Evolutionary conservation across 2,888 invertebrate species (phyloP), one percentile per base, ranked within the genome.

Genomic region (Caenorhabditis macrosperma): DNA sequence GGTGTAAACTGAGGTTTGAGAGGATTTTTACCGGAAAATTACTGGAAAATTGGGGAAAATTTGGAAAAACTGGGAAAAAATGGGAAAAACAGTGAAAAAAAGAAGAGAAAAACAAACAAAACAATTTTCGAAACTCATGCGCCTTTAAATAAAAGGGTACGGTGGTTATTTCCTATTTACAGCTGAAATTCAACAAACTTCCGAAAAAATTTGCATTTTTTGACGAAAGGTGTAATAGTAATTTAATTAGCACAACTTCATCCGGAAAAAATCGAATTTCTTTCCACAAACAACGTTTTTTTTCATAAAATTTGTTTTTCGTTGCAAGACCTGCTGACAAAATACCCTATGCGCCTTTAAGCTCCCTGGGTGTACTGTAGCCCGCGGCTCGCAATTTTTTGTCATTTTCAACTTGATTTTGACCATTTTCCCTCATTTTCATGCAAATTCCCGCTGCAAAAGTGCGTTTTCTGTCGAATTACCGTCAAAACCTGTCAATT

Each of bases 341-440:
- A 52, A 28, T n/a, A 15, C 1, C n/a, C 28, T 26, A 52, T 52
- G 52, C 52, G 52, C 52, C 52, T 52, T 52, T 52, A 28, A 52
- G 26, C 6, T 22, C 2, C 20, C 41, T 20, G 24, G 24, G 24
- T 2, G 24, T 48, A 48, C 48, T 22, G 48, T 48, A 48, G 24
- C 24, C 9, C 24, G 12, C 48, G 9, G 22, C 1, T 48, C 24
- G 10, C 10, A 3, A 20, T 17, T 46, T 46, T 46, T 20, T 17
- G 2, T n/a, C 46, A 41, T 46, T 46, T 46, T 46, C 20, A n/a
- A n/a, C 15, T 41, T 7, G 17, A 17, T 46, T 46, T 24, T 24
- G 1, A 22, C 10, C 10, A 22, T 48, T 48, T 48, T 48, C 48
- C 2, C 48, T 2, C 48, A 24, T 24, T 24, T 24, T 7, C 28